Conservation (phyloP, 2,888 invertebrate genomes). For the Lypha dubia region DNA sequence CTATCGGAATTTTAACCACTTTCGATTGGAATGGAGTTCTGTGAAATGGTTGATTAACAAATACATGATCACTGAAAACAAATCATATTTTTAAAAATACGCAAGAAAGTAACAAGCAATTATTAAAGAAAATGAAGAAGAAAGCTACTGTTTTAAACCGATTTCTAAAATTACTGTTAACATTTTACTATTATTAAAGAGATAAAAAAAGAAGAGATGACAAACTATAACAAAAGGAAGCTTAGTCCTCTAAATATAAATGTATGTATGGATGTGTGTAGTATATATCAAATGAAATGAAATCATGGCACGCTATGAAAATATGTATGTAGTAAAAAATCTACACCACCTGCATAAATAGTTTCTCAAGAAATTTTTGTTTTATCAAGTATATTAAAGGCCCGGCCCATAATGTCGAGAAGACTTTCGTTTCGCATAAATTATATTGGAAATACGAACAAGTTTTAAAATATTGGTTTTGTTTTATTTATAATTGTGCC, state of each 20-base stretch:
- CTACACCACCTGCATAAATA: background rate
- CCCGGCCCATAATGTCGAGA: too few relatives aligned
- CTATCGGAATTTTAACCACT: too few relatives aligned
- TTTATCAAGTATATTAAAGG: too few relatives aligned
- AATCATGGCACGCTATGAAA: slow-evolving; percentile 14
- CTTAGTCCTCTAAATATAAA: too few relatives aligned
- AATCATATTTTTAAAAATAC: slow-evolving; percentile 49
- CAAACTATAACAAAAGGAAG: slow-evolving; percentile 16
- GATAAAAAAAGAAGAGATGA: too few relatives aligned
- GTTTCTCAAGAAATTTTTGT: background rate
- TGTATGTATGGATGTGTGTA: background rate
- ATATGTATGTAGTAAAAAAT: background rate
- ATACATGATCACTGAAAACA: slow-evolving; percentile 23
- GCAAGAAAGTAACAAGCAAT: slow-evolving; percentile 44
- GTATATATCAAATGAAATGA: slow-evolving; percentile 7
- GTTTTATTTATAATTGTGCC: too few relatives aligned
- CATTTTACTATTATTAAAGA: slow-evolving; percentile 65
- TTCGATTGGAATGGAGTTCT: too few relatives aligned
- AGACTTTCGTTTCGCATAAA: too few relatives aligned
- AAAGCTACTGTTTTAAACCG: slow-evolving; percentile 43
- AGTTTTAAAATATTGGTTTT: too few relatives aligned
- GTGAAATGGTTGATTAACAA: background rate
- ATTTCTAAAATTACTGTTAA: slow-evolving; percentile 70
- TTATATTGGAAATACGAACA: too few relatives aligned
- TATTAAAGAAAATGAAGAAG: slow-evolving; percentile 16